Evolutionary conservation across 2,113 vertebrate species (phyloP).

Genomic region (Seriola dumerili): DNA sequence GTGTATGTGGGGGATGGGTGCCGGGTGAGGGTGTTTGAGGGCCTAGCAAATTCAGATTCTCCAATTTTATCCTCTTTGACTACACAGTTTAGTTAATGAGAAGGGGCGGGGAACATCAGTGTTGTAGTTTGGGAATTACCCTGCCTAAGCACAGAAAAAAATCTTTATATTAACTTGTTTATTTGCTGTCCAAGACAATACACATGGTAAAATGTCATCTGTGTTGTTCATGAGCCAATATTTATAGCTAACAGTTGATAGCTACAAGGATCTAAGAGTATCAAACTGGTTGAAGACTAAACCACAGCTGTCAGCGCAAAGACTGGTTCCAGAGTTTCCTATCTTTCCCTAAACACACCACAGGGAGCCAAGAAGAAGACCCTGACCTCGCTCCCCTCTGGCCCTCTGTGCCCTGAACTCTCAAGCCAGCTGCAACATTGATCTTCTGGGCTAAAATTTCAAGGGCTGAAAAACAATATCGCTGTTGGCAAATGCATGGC

Average conservation of each 20-base stretch:
- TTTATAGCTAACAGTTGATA: not conserved
- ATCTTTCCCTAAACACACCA: slow-evolving; percentile 74
- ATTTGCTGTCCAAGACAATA: not conserved
- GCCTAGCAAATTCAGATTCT: slow-evolving; percentile 36
- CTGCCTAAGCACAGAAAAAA: not conserved
- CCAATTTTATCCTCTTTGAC: slow-evolving; percentile 30
- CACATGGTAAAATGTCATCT: not conserved
- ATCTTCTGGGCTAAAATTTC: slow-evolving; percentile 82
- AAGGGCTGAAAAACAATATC: slow-evolving; percentile 85
- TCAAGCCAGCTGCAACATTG: slow-evolving; percentile 83
- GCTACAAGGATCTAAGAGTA: slow-evolving; percentile 19
- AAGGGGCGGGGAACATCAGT: not conserved
- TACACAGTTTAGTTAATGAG: slow-evolving; percentile 30
- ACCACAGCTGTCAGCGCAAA: slow-evolving; percentile 49
- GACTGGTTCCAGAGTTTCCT: slow-evolving; percentile 65
- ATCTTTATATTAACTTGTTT: not conserved
- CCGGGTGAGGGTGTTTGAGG: not conserved
- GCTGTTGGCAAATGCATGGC: slow-evolving; percentile 82
- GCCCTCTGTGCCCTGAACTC: slow-evolving; percentile 33
- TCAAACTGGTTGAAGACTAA: slow-evolving; percentile 35
- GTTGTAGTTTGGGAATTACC: slow-evolving; percentile 19
- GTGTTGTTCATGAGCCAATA: not conserved
- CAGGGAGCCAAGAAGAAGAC: slow-evolving; percentile 72
- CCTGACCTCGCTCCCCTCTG: slow-evolving; percentile 69
- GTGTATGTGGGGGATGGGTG: slow-evolving; percentile 34